Evolutionary conservation across 2,797 vertebrate genomes (phyloP).

Genomic region (Ptychobarbus kaznakovi): DNA sequence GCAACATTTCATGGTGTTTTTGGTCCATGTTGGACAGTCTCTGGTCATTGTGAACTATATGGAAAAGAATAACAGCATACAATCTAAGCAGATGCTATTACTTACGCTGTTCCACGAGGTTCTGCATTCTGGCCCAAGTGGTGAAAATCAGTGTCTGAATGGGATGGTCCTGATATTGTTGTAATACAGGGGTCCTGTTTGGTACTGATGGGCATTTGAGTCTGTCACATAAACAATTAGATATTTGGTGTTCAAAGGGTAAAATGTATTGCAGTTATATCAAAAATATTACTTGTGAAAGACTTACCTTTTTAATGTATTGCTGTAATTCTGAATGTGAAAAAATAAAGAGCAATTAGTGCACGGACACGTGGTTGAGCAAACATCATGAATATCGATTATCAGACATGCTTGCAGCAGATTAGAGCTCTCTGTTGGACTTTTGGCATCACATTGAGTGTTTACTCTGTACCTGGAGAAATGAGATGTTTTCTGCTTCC

Average conservation of each 20-base stretch:
- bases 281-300: not conserved
- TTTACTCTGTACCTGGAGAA: conserved; percentile 48
- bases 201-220: not conserved
- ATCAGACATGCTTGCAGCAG: not conserved
- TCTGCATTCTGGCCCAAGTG: conserved; percentile 48
- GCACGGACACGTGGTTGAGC: too few species aligned
- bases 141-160: conserved; percentile 35
- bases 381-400: not conserved
- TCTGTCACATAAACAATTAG: conserved; percentile 9
- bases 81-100: not conserved
- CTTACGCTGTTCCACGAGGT: conserved; percentile 36
- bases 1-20: not conserved
- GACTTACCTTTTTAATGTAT: conserved; percentile 8
- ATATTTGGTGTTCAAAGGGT: not conserved
- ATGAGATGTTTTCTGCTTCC: conserved; percentile 35
- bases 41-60: not conserved
- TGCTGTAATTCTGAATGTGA: conserved; percentile 10
- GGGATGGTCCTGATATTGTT: not conserved
- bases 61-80: not conserved
- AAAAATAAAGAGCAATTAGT: not conserved
- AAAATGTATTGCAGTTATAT: not conserved
- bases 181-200: not conserved
- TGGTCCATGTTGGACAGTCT: not conserved
- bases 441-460: not conserved
- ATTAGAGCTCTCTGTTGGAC: not conserved